Percentiles rank a stretch among this genome's conserved stretches.
Conservation (phyloP, 2,113 vertebrate genomes). For the Platycercus adscitus region DNA sequence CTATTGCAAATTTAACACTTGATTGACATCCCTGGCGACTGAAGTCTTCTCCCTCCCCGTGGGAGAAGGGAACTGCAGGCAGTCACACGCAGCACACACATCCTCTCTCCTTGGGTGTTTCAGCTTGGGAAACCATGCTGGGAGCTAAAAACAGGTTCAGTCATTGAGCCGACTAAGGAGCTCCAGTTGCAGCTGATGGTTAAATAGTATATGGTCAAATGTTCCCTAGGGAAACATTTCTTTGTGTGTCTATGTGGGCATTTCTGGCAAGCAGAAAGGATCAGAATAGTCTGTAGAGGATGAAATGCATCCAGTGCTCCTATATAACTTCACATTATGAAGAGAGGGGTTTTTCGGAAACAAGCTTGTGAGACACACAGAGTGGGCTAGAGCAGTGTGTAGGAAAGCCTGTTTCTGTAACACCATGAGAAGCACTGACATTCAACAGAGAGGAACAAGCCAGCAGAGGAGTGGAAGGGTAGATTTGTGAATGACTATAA, state of each 20-base stretch:
- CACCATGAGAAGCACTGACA: accelerated
- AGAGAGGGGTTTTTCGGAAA: not conserved
- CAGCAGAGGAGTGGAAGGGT: not conserved
- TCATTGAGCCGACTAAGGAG: not conserved
- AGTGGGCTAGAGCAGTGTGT: not conserved
- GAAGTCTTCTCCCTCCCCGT: constrained; percentile 14
- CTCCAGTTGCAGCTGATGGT: not conserved
- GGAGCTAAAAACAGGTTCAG: not conserved
- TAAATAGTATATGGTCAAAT: not conserved
- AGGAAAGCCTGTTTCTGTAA: not conserved
- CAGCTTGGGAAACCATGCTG: not conserved
- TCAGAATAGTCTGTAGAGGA: not conserved
- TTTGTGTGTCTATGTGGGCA: not conserved
- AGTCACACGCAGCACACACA: not conserved
- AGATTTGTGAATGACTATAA: not conserved
- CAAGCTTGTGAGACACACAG: not conserved
- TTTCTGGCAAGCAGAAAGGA: not conserved
- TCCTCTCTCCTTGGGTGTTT: not conserved
- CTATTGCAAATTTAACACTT: not conserved
- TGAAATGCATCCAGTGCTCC: not conserved
- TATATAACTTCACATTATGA: not conserved
- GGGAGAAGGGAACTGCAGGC: not conserved
- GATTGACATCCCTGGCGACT: constrained; percentile 11
- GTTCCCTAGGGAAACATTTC: not conserved
- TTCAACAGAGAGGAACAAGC: not conserved